Evolutionary conservation across 2,888 invertebrate genomes (phyloP).

Genomic region (Acholoe squamosa): DNA sequence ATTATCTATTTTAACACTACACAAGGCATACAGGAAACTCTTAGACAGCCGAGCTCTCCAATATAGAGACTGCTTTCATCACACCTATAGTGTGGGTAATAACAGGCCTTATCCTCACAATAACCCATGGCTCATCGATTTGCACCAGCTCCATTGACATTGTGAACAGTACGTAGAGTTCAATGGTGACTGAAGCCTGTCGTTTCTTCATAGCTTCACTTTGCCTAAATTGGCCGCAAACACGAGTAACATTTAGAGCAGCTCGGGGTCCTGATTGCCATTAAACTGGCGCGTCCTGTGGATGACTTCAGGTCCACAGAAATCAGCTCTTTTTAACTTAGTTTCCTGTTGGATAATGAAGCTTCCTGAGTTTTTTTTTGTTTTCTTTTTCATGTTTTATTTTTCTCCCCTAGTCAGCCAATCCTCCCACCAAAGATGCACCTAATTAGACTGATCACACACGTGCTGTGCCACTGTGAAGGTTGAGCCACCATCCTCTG

Average conservation of each 20-base stretch:
- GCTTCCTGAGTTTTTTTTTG: not conserved
- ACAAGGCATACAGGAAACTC: no score
- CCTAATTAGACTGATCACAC: not conserved
- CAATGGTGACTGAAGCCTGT: no score
- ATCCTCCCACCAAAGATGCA: slow-evolving; percentile 25
- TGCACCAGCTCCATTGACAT: no score
- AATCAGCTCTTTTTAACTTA: slow-evolving; percentile 12
- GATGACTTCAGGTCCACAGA: not conserved
- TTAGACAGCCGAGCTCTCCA: no score
- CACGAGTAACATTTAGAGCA: slow-evolving; percentile 10
- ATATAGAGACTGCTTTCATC: no score
- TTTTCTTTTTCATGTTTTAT: not conserved
- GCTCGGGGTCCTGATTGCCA: not conserved
- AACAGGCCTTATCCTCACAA: no score
- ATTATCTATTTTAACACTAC: no score
- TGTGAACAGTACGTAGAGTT: no score
- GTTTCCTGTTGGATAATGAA: slow-evolving; percentile 33
- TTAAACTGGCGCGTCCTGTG: not conserved
- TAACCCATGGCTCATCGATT: no score
- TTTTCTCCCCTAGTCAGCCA: not conserved
- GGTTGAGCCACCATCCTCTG: not conserved
- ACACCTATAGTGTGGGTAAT: no score
- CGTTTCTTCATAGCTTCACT: not conserved
- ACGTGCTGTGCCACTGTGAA: not conserved
- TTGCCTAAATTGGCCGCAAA: slow-evolving; percentile 2